Evolutionary conservation across 2,113 vertebrate species (phyloP).

Genomic region (Pelvicachromis taeniatus): DNA sequence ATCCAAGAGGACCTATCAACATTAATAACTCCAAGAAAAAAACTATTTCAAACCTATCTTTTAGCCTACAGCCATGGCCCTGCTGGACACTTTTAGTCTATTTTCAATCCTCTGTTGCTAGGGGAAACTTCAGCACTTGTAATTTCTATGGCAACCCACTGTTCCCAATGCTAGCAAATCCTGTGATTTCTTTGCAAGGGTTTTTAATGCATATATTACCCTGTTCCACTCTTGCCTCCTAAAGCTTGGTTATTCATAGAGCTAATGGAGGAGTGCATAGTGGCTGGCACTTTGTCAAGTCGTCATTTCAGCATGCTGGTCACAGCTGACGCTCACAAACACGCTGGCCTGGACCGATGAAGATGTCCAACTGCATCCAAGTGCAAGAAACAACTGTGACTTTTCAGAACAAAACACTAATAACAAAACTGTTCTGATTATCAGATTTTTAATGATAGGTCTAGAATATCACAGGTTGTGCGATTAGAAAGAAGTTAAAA

Average conservation of each 20-base stretch:
- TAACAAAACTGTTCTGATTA: background rate
- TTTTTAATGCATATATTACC: constrained; percentile 62
- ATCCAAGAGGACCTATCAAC: background rate
- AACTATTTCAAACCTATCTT: background rate
- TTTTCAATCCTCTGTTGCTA: constrained; percentile 64
- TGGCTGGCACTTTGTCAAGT: constrained; percentile 23
- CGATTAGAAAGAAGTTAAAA: background rate
- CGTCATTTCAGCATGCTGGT: constrained; percentile 33
- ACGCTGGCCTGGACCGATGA: background rate
- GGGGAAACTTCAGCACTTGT: constrained; percentile 56
- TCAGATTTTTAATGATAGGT: background rate
- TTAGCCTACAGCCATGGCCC: constrained; percentile 17
- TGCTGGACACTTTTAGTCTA: constrained; percentile 46
- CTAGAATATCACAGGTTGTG: background rate
- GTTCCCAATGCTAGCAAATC: constrained; percentile 37
- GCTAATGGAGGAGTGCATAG: constrained; percentile 11
- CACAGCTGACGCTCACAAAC: constrained; percentile 11
- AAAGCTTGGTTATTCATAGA: constrained; percentile 19
- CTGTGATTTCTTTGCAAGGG: constrained; percentile 39
- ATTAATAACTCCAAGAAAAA: background rate
- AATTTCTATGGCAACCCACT: constrained; percentile 65
- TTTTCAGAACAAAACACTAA: background rate
- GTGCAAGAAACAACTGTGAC: background rate
- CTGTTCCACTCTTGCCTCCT: constrained; percentile 6
- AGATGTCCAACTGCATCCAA: background rate